These are phyloP conservation scores for Silurus glanis DNA, from an alignment of 2,113 vertebrate genomes.

Conservation along the genomic window DNA sequence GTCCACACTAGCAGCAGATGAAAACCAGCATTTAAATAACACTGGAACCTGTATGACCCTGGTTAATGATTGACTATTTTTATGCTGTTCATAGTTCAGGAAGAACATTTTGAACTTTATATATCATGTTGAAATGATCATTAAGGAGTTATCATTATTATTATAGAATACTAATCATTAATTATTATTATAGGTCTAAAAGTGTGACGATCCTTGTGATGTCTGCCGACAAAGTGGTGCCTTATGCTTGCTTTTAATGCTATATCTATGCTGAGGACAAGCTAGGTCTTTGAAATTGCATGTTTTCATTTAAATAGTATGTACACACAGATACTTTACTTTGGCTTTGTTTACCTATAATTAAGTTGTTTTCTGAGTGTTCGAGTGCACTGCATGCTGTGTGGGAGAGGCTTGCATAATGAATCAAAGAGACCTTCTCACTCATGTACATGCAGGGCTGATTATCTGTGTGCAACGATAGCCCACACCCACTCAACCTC, in stretches of 20 bases:
- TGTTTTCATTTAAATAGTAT: slow-evolving; percentile 29
- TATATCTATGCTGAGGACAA: neutral
- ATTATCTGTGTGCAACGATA: neutral
- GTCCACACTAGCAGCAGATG: neutral
- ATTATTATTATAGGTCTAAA: neutral
- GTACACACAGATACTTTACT: slow-evolving; percentile 4
- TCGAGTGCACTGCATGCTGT: neutral
- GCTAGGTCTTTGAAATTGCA: slow-evolving; percentile 25
- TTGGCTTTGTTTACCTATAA: slow-evolving; percentile 31
- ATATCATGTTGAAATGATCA: neutral
- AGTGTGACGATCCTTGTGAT: slow-evolving; percentile 6
- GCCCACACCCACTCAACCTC: too few relatives aligned
- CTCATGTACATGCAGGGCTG: neutral
- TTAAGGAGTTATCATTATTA: too few relatives aligned
- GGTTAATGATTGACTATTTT: neutral
- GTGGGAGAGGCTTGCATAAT: neutral
- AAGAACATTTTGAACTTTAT: neutral
- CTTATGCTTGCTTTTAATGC: slow-evolving; percentile 22
- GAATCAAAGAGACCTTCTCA: neutral
- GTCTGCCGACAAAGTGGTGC: neutral
- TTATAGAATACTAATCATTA: neutral
- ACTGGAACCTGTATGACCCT: neutral
- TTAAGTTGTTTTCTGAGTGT: slow-evolving; percentile 31
- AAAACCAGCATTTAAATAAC: neutral
- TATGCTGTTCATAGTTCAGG: neutral